A percentile compares a stretch with the other conserved stretches of the same genome.
Evolutionary conservation across 2,888 invertebrate species (phyloP).

Genomic region (Brachylomia viminalis): DNA sequence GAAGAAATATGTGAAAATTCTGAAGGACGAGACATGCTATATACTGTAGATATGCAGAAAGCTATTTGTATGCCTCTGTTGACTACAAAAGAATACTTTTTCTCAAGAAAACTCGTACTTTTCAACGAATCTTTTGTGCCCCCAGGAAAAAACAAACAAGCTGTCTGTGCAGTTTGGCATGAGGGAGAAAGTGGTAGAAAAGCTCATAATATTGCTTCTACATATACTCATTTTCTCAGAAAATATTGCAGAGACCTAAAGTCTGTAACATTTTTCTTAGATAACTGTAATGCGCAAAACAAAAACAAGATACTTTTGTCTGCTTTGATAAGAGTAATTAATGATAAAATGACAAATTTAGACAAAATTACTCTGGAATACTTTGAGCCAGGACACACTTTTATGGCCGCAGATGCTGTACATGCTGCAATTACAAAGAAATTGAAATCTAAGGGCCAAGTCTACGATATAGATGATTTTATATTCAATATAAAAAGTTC

Average conservation of each 20-base stretch:
- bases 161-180: constrained; percentile 8
- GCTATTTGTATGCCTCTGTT: constrained; percentile 43
- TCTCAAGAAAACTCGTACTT: constrained; percentile 43
- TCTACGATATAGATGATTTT: neutral
- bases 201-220: constrained; percentile 6
- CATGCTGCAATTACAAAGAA: constrained; percentile 2
- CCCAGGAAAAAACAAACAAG: constrained; percentile 1
- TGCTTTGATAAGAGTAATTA: constrained; percentile 1
- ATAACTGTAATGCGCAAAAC: constrained; percentile 2
- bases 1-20: constrained; percentile 1
- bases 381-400: constrained; percentile 3
- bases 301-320: constrained; percentile 1
- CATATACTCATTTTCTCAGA: too few relatives aligned
- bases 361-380: constrained; percentile 12
- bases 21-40: neutral
- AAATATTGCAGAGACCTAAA: constrained; percentile 2
- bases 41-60: constrained; percentile 52
- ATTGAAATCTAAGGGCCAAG: neutral
- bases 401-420: neutral
- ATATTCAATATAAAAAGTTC: neutral
- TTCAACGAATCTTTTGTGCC: constrained; percentile 49
- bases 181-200: constrained; percentile 19
- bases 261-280: constrained; percentile 7
- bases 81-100: constrained; percentile 39
- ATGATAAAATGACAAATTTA: neutral